Percentiles rank a stretch among this genome's conserved stretches.
Evolutionary conservation across 2,797 vertebrate species (phyloP).

Genomic region (Gallirallus australis): DNA sequence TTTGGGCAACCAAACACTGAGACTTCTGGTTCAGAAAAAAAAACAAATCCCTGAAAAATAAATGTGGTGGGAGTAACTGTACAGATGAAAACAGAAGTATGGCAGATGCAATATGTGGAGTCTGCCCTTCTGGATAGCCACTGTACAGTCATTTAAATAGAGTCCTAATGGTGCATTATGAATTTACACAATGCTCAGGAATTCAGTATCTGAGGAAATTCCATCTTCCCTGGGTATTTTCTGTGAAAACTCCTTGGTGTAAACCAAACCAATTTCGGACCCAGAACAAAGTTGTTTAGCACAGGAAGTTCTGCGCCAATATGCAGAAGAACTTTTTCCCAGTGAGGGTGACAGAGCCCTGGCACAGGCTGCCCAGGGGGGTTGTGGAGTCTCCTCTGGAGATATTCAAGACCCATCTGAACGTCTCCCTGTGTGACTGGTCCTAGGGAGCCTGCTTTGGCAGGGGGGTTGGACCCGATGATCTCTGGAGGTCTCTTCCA

Average conservation of each 20-base stretch:
- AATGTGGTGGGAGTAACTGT: neutral
- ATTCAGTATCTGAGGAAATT: neutral
- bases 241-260: neutral
- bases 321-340: too few species aligned
- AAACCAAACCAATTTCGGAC: neutral
- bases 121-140: neutral
- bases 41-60: neutral
- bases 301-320: too few species aligned
- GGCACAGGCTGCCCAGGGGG: too few species aligned
- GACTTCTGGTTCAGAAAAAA: neutral
- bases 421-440: too few species aligned
- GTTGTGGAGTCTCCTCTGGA: too few species aligned
- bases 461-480: too few species aligned
- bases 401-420: too few species aligned
- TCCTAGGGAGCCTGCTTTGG: too few species aligned
- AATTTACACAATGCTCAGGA: neutral
- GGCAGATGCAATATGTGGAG: neutral
- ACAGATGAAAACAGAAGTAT: neutral
- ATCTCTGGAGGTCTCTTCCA: too few species aligned
- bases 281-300: neutral
- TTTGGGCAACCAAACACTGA: neutral
- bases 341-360: too few species aligned
- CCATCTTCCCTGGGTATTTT: neutral
- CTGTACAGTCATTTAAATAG: neutral
- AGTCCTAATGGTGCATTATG: neutral